phyloP scores from a whole-genome alignment of 2,888 invertebrate species.

The Calephelis perditalis region DNA sequence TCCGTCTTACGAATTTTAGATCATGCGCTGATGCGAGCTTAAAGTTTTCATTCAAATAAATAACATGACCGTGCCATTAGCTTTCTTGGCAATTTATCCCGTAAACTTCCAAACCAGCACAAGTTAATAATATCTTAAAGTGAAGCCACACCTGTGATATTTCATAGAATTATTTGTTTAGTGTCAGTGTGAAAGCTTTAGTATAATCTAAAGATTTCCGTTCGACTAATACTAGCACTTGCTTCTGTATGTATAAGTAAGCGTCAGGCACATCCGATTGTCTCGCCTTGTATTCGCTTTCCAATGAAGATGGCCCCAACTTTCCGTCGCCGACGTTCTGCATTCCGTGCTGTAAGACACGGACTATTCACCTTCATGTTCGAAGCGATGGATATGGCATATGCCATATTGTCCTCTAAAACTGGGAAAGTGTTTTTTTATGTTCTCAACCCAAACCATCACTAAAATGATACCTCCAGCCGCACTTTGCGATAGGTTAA shows the following conservation, averaged over 20 bases:
- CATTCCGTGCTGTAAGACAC: constrained; percentile 50
- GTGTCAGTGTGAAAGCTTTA: background rate
- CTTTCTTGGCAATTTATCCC: too few relatives aligned
- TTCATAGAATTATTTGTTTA: too few relatives aligned
- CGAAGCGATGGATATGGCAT: constrained; percentile 26
- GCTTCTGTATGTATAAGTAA: background rate
- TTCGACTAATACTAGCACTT: background rate
- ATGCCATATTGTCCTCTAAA: constrained; percentile 23
- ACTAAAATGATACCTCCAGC: too few relatives aligned
- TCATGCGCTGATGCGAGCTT: too few relatives aligned
- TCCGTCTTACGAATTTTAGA: too few relatives aligned
- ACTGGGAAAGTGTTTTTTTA: background rate
- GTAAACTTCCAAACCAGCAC: too few relatives aligned
- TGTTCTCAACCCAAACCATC: too few relatives aligned
- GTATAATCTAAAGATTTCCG: constrained; percentile 8
- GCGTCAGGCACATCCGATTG: constrained; percentile 2
- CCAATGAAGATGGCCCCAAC: constrained; percentile 54
- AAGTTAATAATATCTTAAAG: too few relatives aligned
- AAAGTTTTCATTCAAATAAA: too few relatives aligned
- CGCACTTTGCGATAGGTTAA: too few relatives aligned
- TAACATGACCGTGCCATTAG: too few relatives aligned
- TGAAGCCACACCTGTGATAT: too few relatives aligned
- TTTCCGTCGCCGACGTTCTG: constrained; percentile 46
- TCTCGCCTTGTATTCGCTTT: constrained; percentile 36
- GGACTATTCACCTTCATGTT: constrained; percentile 32